These are phyloP conservation scores for Drosophila nasuta DNA, from an alignment of 1,140 invertebrate species.

Conservation along the genomic window DNA sequence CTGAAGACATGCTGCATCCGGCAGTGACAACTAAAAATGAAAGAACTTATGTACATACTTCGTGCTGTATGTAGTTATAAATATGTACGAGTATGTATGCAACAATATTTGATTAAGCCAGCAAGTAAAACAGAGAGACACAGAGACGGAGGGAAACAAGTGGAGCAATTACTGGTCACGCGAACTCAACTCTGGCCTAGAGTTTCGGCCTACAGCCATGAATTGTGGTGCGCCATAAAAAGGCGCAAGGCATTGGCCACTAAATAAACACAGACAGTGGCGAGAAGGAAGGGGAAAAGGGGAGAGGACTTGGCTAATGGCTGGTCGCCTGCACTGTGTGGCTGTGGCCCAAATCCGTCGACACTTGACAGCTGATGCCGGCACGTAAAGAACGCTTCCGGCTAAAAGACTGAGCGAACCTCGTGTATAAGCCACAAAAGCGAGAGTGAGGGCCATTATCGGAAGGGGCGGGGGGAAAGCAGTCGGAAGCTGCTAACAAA, in stretches of 20 bases:
- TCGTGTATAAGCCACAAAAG: slow-evolving; percentile 35
- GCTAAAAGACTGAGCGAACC: slow-evolving; percentile 29
- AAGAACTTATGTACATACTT: not conserved
- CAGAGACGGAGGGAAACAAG: slow-evolving; percentile 49
- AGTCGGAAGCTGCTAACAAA: slow-evolving; percentile 70
- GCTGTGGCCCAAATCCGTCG: slow-evolving; percentile 60
- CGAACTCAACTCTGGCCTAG: slow-evolving; percentile 44
- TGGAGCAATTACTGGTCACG: slow-evolving; percentile 76
- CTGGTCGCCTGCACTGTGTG: not conserved
- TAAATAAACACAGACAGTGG: slow-evolving; percentile 67
- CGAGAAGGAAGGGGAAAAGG: not conserved
- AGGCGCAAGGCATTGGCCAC: slow-evolving; percentile 62
- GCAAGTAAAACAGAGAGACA: slow-evolving; percentile 57
- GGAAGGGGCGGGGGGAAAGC: not conserved
- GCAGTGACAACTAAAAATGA: slow-evolving; percentile 25
- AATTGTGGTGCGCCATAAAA: slow-evolving; percentile 54
- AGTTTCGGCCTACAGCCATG: slow-evolving; percentile 5
- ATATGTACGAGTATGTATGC: slow-evolving; percentile 24
- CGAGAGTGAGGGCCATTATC: slow-evolving; percentile 25
- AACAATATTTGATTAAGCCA: slow-evolving; percentile 75
- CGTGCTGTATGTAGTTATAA: slow-evolving; percentile 8
- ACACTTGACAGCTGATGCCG: slow-evolving; percentile 75
- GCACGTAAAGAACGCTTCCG: slow-evolving; percentile 73
- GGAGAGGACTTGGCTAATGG: slow-evolving; percentile 61
- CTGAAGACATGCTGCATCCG: slow-evolving; percentile 65